Evolutionary conservation across 2,797 vertebrate species (phyloP), one percentile per base, ranked within the genome.

Genomic region (Microctenopoma stevenorrisi): DNA sequence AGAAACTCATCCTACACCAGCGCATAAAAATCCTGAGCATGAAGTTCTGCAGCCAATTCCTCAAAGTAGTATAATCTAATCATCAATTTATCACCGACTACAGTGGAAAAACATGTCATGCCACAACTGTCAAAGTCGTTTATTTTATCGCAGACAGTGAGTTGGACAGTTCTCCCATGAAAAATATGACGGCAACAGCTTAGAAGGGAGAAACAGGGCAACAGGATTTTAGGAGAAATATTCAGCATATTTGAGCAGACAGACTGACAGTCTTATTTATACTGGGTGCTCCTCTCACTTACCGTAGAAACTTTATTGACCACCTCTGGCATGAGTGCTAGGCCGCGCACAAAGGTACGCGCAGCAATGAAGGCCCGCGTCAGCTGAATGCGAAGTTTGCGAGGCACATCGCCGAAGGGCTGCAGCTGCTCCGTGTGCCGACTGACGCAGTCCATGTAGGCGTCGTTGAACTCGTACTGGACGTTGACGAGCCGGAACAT

Each of bases 401-500:
- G 95, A 0, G 98, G 97, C 64, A 98, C 96, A 0, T 98, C 98
- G 13, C 98, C 97, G 0, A 99, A 99, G 1, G 98, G 97, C 85
- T 97, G 96, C 55, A 99, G 94, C 92, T 99, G 95, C 73, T 99
- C 97, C 0, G 96, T 98, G 84, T 98, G 95, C 48, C 91, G 96
- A 92, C 96, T 97, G 83, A 99, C 96, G 0, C 98, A 98, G 81
- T 98, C 97, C 72, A 99, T 95, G 88, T 99, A 99, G 43, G 94
- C 91, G 0, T 97, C 96, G 0, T 92, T 96, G 89, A 99, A 99
- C 56, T 97, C 96, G 67, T 96, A 96, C 93, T 99, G 97, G 0
- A 96, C 96, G 68, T 99, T 99, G 73, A 99, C 96, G 77, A 99
- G 90, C 10, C 91, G 93, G 89, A 99, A 98, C 97, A 99, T 98